Evolutionary conservation across 2,113 vertebrate genomes (phyloP), one percentile per base, ranked within the genome.

Genomic region (Sinocyclocheilus grahami): DNA sequence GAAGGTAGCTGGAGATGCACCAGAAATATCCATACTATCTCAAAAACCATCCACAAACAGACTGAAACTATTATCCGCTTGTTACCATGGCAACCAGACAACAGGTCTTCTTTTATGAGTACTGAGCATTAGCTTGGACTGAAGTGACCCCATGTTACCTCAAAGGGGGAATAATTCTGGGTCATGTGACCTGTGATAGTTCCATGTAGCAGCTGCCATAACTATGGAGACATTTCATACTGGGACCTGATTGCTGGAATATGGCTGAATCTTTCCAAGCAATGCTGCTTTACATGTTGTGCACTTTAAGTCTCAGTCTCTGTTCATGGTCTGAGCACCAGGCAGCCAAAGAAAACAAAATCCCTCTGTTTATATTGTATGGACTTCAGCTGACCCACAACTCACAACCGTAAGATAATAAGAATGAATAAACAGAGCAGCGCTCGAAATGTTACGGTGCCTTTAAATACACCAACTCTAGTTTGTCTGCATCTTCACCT

Each of bases 221-320:
- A 51, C 80, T 62, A 10, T 46, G 9, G 42, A 2, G 42, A 12
- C 10, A 11, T 72, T 72, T 72, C 13, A 30, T 27, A 24, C 14
- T 63, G 33, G 20, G 55, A 11, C 7, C 12, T 37, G 77, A 58
- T 60, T 60, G 78, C 22, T 20, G 62, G 63, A 82, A 60, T 5
- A 22, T 78, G 75, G 24, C 75, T 55, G 27, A 46, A 46, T 51
- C 18, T 55, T 55, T 55, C 16, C 16, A 72, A 55, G 27, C 48
- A 69, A n/a, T 72, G 63, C 20, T 72, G 48, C 16, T 83, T 83
- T 83, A 83, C 65, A 72, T 83, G 81, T 72, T 72, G 81, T 83
- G 65, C 81, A 71, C 65, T 72, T 55, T 51, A 22, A 48, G 42
- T 42, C 46, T n/a, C 65, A 33, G 10, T 55, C 11, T 37, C 63